Evolutionary conservation across 1,140 invertebrate species (phyloP), one percentile per base, ranked within the genome.

Genomic region (Neodiprion lecontei): DNA sequence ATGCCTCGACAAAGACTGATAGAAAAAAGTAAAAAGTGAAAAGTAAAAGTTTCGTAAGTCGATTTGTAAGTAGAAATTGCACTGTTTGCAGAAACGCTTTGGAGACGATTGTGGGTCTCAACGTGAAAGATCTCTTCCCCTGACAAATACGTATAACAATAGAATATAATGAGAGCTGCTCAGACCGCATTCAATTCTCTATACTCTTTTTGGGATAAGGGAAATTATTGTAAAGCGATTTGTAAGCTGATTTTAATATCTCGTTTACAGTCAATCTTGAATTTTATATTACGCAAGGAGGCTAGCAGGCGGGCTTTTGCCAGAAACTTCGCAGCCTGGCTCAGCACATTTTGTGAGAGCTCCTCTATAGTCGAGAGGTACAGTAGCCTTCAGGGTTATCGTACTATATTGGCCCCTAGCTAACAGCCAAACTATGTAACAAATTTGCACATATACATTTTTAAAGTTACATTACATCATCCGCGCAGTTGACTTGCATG

Each of bases 241-340:
- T 81, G 81, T 82, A 81, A 82, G 81, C 79, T 82, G 81, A 82
- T 81, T 82, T 82, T 82, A 82, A 82, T 82, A 78, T 81, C 79
- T 75, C 79, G 81, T 82, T 82, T 82, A 82, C 80, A 82, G 80
- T 65, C 81, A 70, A 69, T 68, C 80, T 47, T 73, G 65, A 76
- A 72, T 75, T 61, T 61, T n/a, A n/a, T 66, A 23, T 48, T 49
- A 49, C 70, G 50, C 72, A 9, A 9, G 28, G 28, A 40, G 5
- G 72, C 53, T 50, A 68, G 77, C 78, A 76, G 75, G 75, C 79
- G 66, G 72, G 79, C 80, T 78, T 81, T 74, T 74, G 17, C 66
- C 73, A 50, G 61, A 53, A 48, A 28, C 47, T 70, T 28, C 10
- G 48, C 14, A 76, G 78, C 77, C 72, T 77, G 9, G 11, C 11